phyloP scores from a whole-genome alignment of 2,797 vertebrate species.

The Gymnocypris eckloni region DNA sequence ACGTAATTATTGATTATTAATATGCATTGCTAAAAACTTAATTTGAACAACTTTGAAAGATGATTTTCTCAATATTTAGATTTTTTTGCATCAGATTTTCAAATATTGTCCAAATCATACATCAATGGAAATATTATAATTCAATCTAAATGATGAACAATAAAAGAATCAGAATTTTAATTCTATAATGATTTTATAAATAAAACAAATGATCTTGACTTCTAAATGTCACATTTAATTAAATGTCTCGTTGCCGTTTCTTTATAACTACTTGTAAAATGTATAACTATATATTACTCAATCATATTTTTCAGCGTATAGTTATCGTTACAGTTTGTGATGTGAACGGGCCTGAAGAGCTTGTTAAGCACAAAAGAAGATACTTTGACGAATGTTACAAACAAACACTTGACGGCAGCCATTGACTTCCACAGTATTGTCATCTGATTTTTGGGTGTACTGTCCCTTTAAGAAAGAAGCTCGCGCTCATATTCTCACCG shows the following conservation, averaged over 20 bases:
- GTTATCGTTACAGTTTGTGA: not conserved
- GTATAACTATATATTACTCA: too few species aligned
- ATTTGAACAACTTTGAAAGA: not conserved
- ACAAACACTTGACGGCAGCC: not conserved
- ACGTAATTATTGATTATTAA: not conserved
- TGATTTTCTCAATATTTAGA: not conserved
- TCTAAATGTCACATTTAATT: not conserved
- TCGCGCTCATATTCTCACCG: constrained; percentile 67
- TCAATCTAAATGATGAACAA: not conserved
- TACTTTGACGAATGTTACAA: not conserved
- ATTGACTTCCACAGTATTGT: not conserved
- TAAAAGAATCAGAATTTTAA: not conserved
- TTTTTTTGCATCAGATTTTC: not conserved
- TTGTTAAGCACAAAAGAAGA: not conserved
- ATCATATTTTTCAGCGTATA: not conserved
- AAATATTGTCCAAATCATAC: not conserved
- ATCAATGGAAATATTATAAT: not conserved
- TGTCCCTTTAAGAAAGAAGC: not conserved
- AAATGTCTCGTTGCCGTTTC: not conserved
- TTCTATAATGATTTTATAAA: not conserved
- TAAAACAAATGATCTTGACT: not conserved
- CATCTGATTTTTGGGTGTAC: not conserved
- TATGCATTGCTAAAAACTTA: not conserved
- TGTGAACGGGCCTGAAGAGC: not conserved
- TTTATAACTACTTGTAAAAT: not conserved